These are phyloP conservation scores for Clunio marinus DNA, from an alignment of 2,888 invertebrate genomes.

Conservation along the genomic window DNA sequence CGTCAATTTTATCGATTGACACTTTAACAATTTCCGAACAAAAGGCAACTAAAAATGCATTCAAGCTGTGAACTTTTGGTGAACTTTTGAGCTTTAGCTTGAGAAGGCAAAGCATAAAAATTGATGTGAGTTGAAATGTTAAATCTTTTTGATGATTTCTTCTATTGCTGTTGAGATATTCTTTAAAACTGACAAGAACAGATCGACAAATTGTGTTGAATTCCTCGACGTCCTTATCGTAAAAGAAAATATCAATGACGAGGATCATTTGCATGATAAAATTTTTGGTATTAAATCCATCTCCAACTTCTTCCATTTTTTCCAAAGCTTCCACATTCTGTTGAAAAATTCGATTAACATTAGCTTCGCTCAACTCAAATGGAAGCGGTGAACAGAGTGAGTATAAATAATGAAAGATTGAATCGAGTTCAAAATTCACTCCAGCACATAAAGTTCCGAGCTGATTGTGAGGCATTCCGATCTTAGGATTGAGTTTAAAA, in stretches of 20 bases:
- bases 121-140: constrained; percentile 76
- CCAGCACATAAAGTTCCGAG: constrained; percentile 80
- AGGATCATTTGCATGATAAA: constrained; percentile 55
- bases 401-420: constrained; percentile 84
- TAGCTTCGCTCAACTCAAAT: constrained; percentile 87
- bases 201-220: constrained; percentile 65
- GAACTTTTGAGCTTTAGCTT: constrained; percentile 70
- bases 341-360: constrained; percentile 70
- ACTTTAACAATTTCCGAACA: constrained; percentile 57
- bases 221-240: constrained; percentile 57
- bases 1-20: constrained; percentile 53
- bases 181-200: constrained; percentile 68
- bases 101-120: constrained; percentile 74
- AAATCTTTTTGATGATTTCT: constrained; percentile 59
- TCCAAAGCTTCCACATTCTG: constrained; percentile 63
- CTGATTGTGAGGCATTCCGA: constrained; percentile 93
- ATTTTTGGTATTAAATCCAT: constrained; percentile 52
- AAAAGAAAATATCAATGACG: constrained; percentile 53
- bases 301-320: constrained; percentile 50
- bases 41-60: constrained; percentile 79
- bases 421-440: constrained; percentile 78
- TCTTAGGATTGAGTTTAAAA: constrained; percentile 67
- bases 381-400: constrained; percentile 71
- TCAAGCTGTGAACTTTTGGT: constrained; percentile 73
- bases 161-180: constrained; percentile 63